Percentiles rank a stretch among this genome's conserved stretches.
Evolutionary conservation across 2,113 vertebrate genomes (phyloP).

Genomic region (Vidua chalybeata): DNA sequence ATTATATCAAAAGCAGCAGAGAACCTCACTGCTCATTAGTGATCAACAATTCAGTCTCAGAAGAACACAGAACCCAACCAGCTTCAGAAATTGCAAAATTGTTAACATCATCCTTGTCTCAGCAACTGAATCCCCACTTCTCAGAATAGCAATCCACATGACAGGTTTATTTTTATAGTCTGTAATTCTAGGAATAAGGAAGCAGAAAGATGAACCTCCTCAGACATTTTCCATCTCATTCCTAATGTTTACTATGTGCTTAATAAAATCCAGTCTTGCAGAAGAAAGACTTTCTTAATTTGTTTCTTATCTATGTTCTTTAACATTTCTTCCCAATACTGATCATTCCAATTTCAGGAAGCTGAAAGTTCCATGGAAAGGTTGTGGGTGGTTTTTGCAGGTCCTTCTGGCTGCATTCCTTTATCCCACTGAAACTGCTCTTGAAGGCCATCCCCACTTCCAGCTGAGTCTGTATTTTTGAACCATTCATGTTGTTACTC

Average conservation of each 20-base stretch:
- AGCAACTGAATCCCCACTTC: conserved; percentile 45
- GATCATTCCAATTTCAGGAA: neutral
- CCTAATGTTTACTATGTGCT: conserved; percentile 27
- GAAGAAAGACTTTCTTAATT: neutral
- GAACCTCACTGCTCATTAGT: neutral
- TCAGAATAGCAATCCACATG: conserved; percentile 56
- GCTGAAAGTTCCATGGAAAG: neutral
- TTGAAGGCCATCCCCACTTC: neutral
- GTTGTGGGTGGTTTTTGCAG: neutral
- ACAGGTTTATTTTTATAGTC: conserved; percentile 66
- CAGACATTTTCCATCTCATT: conserved; percentile 24
- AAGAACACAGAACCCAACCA: conserved; percentile 11
- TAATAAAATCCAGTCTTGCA: neutral
- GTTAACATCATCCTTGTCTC: conserved; percentile 35
- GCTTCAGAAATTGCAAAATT: conserved; percentile 33
- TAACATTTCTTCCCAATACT: neutral
- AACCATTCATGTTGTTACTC: neutral
- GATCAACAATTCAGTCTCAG: conserved; percentile 6
- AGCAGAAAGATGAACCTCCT: conserved; percentile 47
- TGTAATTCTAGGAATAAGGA: conserved; percentile 57
- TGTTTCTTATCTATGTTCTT: neutral
- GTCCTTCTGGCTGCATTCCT: neutral
- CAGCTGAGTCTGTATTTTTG: neutral
- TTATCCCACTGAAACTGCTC: neutral
- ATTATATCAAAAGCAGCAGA: conserved; percentile 32